Percentiles rank a stretch among this genome's conserved stretches.
Conservation (phyloP, 2,113 vertebrate species). For the Anarrhichthys ocellatus region DNA sequence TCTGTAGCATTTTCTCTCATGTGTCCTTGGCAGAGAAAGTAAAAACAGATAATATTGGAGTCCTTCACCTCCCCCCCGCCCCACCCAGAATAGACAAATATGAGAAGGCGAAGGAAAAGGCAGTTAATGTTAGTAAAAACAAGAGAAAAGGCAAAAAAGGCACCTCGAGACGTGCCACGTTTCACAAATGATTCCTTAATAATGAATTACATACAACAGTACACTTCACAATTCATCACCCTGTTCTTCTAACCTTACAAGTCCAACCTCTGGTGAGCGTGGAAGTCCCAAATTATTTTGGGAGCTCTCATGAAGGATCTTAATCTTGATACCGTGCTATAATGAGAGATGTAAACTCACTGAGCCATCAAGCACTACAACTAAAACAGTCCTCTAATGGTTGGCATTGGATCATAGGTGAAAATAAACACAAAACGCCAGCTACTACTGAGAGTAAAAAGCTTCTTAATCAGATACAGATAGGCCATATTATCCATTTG, state of each 20-base stretch:
- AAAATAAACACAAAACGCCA: conserved; percentile 67
- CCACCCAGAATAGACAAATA: conserved; percentile 43
- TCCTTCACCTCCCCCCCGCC: conserved; percentile 35
- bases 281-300: conserved; percentile 54
- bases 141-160: conserved; percentile 73
- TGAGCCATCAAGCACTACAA: conserved; percentile 48
- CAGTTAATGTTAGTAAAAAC: conserved; percentile 74
- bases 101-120: conserved; percentile 79
- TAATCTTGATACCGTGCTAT: conserved; percentile 37
- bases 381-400: conserved; percentile 67
- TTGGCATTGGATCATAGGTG: conserved; percentile 70
- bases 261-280: conserved; percentile 52
- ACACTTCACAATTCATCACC: conserved; percentile 73
- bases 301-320: conserved; percentile 53
- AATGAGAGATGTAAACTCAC: conserved; percentile 42
- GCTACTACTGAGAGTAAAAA: conserved; percentile 62
- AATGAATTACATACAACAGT: conserved; percentile 73
- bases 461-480: conserved; percentile 64
- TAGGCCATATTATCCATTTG: conserved; percentile 67
- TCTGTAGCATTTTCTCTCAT: conserved; percentile 55
- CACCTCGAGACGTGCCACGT: conserved; percentile 72
- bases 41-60: conserved; percentile 55
- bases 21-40: conserved; percentile 78
- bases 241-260: conserved; percentile 64
- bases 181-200: conserved; percentile 71